phyloP scores from a whole-genome alignment of 2,113 vertebrate species.

The Eupsittula cactorum region DNA sequence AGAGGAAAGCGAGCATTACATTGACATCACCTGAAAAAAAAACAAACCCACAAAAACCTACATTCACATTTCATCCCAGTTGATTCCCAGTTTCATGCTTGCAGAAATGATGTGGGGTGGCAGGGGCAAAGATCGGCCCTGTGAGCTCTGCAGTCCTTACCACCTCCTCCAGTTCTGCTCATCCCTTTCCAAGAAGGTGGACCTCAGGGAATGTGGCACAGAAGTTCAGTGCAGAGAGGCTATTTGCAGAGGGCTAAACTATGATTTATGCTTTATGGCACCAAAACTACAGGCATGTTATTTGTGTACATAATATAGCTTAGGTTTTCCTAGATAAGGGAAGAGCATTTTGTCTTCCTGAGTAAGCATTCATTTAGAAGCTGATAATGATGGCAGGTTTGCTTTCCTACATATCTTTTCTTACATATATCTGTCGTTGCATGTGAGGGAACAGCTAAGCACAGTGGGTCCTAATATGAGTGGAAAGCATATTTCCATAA shows the following conservation, averaged over 20 bases:
- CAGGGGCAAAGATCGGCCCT: neutral
- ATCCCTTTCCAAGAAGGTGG: neutral
- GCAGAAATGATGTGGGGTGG: neutral
- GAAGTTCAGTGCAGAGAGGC: neutral
- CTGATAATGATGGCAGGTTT: slow-evolving; percentile 17
- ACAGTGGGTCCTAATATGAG: neutral
- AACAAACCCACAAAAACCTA: neutral
- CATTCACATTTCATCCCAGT: neutral
- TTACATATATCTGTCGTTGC: neutral
- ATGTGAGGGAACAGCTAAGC: neutral
- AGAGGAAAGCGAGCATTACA: neutral
- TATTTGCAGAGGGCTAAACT: slow-evolving; percentile 9
- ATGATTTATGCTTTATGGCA: slow-evolving; percentile 59
- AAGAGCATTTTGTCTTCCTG: slow-evolving; percentile 17
- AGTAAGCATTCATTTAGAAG: neutral
- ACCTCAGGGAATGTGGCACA: neutral
- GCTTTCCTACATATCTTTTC: neutral
- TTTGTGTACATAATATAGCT: neutral
- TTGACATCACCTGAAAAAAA: neutral
- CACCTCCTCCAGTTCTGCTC: slow-evolving; percentile 1
- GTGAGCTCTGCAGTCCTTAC: fast-evolving
- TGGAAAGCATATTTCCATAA: neutral
- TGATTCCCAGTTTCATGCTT: neutral
- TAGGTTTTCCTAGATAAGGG: neutral
- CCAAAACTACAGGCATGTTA: slow-evolving; percentile 20